Evolutionary conservation across 2,888 invertebrate genomes (phyloP).

Genomic region (Notodonta ziczac): DNA sequence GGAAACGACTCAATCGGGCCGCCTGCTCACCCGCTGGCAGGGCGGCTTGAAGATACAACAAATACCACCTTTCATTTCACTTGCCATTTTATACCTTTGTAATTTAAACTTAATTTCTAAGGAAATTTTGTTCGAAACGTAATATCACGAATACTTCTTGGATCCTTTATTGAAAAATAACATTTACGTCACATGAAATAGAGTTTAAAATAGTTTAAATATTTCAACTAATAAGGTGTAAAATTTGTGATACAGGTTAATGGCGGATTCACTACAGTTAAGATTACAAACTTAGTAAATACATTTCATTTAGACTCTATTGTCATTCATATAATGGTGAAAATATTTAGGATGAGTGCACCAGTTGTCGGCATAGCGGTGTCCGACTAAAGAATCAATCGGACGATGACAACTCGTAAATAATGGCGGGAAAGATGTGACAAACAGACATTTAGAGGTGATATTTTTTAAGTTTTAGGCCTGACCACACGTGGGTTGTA

Average conservation of each 20-base stretch:
- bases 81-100: slow-evolving; percentile 9
- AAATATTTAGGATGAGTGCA: slow-evolving; percentile 15
- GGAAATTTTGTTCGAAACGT: slow-evolving; percentile 18
- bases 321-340: slow-evolving; percentile 19
- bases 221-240: slow-evolving; percentile 62
- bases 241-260: slow-evolving; percentile 69
- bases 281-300: slow-evolving; percentile 32
- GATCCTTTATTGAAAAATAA: slow-evolving; percentile 7
- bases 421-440: slow-evolving; percentile 42
- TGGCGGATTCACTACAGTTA: slow-evolving; percentile 61
- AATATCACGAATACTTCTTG: not conserved
- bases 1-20: slow-evolving; percentile 70
- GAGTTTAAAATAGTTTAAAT: not conserved
- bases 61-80: slow-evolving; percentile 34
- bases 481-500: slow-evolving; percentile 43
- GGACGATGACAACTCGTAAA: slow-evolving; percentile 60
- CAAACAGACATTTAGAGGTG: slow-evolving; percentile 40
- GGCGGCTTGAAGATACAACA: slow-evolving; percentile 51
- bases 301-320: slow-evolving; percentile 31
- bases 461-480: slow-evolving; percentile 40
- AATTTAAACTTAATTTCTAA: slow-evolving; percentile 7
- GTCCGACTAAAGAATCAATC: slow-evolving; percentile 51
- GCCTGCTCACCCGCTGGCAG: slow-evolving; percentile 61
- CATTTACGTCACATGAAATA: not conserved
- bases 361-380: slow-evolving; percentile 31